Evolutionary conservation across 2,113 vertebrate species (phyloP), one percentile per base, ranked within the genome.

Genomic region (Sphaerodactylus townsendi): DNA sequence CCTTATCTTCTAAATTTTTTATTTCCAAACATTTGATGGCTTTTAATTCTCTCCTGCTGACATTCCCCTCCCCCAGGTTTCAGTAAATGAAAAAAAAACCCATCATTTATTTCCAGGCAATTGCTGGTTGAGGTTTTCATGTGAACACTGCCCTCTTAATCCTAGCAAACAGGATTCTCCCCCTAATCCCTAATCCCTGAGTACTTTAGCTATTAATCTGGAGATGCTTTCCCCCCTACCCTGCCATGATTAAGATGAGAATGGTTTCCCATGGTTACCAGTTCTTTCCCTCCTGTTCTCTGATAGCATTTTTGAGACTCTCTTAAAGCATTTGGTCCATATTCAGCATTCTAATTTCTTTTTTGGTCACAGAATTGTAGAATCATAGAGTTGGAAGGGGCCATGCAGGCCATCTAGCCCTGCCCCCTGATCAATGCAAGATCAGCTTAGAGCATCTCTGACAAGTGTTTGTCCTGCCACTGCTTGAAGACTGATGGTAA

Each of bases 121-220:
- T 92, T 94, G 1, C 46, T 93, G 78, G 76, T 84, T 88, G 91
- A 95, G 81, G 80, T 93, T 96, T 95, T 93, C 76, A 88, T 90
- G 53, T 88, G 88, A 93, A 92, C 1, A 75, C 77, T 89, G 73
- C 83, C 85, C 90, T 93, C 66, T 88, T 93, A 93, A 93, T 93
- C 86, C 92, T 89, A 86, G 82, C 82, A 91, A 93, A 94, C 65
- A 93, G 81, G 92, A 89, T 91, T 94, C 85, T 88, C 74, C 14
- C 89, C 78, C 90, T 94, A 90, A 93, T 94, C 91, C 91, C 90
- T 92, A 94, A 95, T 93, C 88, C 89, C 69, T 1, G 13, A 90
- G 69, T 94, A 87, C 83, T 92, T 91, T 86, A 92, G 87, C 83
- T 92, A 83, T 94, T 95, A 93, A 93, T 93, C 85, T 90, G 91